Conservation (phyloP, 2,113 vertebrate genomes). For the Nothoprocta perdicaria region DNA sequence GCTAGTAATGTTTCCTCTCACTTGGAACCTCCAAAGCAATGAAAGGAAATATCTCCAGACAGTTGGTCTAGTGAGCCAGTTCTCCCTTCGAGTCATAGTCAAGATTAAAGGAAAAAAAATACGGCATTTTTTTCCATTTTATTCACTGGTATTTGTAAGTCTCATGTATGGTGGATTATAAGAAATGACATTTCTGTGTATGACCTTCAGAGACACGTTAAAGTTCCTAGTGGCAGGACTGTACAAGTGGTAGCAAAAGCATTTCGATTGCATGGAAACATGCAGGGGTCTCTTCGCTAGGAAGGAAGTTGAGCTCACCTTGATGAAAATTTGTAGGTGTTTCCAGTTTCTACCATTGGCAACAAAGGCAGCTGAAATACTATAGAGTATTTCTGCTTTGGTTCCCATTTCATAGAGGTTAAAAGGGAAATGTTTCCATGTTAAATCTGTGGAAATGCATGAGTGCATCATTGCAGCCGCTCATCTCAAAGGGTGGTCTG, state of each 20-base stretch:
- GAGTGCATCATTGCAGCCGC: not conserved
- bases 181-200: not conserved
- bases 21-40: not conserved
- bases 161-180: not conserved
- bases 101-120: not conserved
- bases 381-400: not conserved
- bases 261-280: not conserved
- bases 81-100: conserved; percentile 12
- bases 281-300: not conserved
- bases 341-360: not conserved
- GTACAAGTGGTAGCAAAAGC: not conserved
- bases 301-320: conserved; percentile 1
- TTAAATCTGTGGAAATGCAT: not conserved
- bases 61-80: not conserved
- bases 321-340: not conserved
- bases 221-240: not conserved
- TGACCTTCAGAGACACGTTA: not conserved
- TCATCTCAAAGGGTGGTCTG: not conserved
- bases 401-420: not conserved
- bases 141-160: conserved; percentile 16
- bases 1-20: conserved; percentile 73
- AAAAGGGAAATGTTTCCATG: not conserved
- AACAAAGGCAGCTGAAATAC: not conserved
- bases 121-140: not conserved
- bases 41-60: conserved; percentile 16